A percentile compares a stretch with the other conserved stretches of the same genome.
Evolutionary conservation across 2,797 vertebrate genomes (phyloP).

Genomic region (Amazona finschi): DNA sequence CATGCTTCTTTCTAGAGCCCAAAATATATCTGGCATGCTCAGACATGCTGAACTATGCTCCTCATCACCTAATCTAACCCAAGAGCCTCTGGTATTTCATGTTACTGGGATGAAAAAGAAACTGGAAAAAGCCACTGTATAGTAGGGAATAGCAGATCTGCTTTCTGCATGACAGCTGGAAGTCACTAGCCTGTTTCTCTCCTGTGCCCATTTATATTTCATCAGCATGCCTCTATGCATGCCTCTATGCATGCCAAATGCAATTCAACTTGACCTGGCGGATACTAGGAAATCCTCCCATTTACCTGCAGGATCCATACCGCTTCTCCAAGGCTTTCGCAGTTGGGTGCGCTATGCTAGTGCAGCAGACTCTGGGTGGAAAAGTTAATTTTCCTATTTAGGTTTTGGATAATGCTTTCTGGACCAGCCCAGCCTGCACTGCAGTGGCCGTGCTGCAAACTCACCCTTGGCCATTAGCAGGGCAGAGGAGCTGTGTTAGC

Average conservation of each 20-base stretch:
- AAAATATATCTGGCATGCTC: slow-evolving; percentile 59
- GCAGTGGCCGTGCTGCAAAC: neutral
- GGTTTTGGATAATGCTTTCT: neutral
- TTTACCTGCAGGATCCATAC: neutral
- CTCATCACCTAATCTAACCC: slow-evolving; percentile 49
- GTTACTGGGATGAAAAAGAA: neutral
- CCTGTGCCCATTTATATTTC: neutral
- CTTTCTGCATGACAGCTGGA: neutral
- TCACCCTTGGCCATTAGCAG: neutral
- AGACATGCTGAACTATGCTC: neutral
- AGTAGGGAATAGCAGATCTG: neutral
- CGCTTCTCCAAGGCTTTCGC: neutral
- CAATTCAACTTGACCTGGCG: neutral
- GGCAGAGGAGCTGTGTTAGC: neutral
- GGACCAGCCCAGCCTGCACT: neutral
- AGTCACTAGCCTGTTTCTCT: neutral
- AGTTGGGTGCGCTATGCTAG: rapidly evolving
- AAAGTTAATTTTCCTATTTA: neutral
- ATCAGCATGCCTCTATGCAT: rapidly evolving
- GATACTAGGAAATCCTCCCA: neutral
- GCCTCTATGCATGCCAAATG: neutral
- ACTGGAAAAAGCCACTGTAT: neutral
- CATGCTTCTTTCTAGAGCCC: slow-evolving; percentile 21
- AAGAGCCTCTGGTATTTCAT: neutral
- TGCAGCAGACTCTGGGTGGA: neutral